Evolutionary conservation across 2,888 invertebrate species (phyloP).

Genomic region (Pammene aurita): DNA sequence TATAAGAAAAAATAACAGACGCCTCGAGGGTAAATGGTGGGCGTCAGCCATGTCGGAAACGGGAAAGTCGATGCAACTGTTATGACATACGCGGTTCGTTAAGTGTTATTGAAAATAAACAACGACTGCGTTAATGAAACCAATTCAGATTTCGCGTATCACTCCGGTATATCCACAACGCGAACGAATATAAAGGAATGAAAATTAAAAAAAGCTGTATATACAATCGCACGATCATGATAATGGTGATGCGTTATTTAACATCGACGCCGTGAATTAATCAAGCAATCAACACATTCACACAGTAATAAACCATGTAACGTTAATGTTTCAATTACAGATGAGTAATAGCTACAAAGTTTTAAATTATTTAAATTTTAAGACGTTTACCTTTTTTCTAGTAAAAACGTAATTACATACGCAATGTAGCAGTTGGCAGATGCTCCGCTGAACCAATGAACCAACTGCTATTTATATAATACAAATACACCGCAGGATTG

Average conservation of each 20-base stretch:
- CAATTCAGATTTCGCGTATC: slow-evolving; percentile 50
- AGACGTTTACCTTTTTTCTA: slow-evolving; percentile 22
- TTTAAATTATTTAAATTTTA: slow-evolving; percentile 11
- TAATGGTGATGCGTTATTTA: slow-evolving; percentile 34
- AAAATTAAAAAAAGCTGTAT: slow-evolving; percentile 33
- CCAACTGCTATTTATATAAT: slow-evolving; percentile 52
- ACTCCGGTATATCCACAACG: slow-evolving; percentile 38
- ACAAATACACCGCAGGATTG: slow-evolving; percentile 46
- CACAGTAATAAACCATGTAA: slow-evolving; percentile 39
- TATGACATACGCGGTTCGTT: slow-evolving; percentile 79
- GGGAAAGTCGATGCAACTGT: slow-evolving; percentile 79
- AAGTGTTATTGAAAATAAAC: slow-evolving; percentile 74
- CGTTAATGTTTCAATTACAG: slow-evolving; percentile 38
- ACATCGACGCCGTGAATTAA: slow-evolving; percentile 33
- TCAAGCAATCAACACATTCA: slow-evolving; percentile 39
- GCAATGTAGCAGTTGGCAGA: slow-evolving; percentile 53
- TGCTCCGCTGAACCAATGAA: slow-evolving; percentile 53
- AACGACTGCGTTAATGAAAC: slow-evolving; percentile 61
- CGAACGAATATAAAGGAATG: slow-evolving; percentile 16
- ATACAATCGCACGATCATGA: slow-evolving; percentile 31
- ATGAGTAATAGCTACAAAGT: slow-evolving; percentile 9
- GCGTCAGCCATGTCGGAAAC: slow-evolving; percentile 75
- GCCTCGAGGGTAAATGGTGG: slow-evolving; percentile 73
- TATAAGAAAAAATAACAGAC: slow-evolving; percentile 77
- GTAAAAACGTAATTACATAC: slow-evolving; percentile 47